Evolutionary conservation across 1,140 invertebrate genomes (phyloP), one percentile per base, ranked within the genome.

Genomic region (Atta texana): DNA sequence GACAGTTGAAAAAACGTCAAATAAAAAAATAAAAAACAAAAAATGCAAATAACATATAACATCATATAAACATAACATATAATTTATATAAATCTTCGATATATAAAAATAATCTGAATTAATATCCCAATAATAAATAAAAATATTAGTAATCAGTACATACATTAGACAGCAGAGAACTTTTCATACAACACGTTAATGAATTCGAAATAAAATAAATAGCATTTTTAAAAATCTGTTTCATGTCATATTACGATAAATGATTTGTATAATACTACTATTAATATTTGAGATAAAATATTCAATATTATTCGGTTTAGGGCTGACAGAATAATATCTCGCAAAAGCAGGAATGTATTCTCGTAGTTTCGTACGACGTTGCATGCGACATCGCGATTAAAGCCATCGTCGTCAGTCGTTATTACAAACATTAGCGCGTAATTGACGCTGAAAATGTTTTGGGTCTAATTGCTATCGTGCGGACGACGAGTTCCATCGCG

Each of bases 341-440:
- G 69, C 24, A 51, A 81, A 49, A 21, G 18, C 53, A 74, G 68
- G 53, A 82, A 82, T 64, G 80, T 57, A 49, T 5, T 74, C 39
- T 31, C 69, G 53, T 6, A 75, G 18, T 74, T 82, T 74, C 64
- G 66, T 69, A 53, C 69, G 39, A 61, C 39, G 55, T 84, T 34
- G 80, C 80, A 84, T 84, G 80, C 80, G 75, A 66, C 74, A 68
- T 72, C 51, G 69, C 87, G 77, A 90, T 90, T 90, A 90, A 87
- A 90, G 82, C 81, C 75, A 53, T 76, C 66, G 39, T 82, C 72
- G 82, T 78, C 82, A 86, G 88, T 85, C 61, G 88, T 89, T 89
- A 82, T 89, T 82, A 82, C 84, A 61, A 61, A 59, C 84, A 89
- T 89, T 89, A 82, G 57, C 81, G 81, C 53, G 76, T 89, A 89